Percentiles rank a stretch among this genome's conserved stretches.
These are phyloP conservation scores for Thunnus thynnus DNA, from an alignment of 2,113 vertebrate genomes.

Conservation along the genomic window DNA sequence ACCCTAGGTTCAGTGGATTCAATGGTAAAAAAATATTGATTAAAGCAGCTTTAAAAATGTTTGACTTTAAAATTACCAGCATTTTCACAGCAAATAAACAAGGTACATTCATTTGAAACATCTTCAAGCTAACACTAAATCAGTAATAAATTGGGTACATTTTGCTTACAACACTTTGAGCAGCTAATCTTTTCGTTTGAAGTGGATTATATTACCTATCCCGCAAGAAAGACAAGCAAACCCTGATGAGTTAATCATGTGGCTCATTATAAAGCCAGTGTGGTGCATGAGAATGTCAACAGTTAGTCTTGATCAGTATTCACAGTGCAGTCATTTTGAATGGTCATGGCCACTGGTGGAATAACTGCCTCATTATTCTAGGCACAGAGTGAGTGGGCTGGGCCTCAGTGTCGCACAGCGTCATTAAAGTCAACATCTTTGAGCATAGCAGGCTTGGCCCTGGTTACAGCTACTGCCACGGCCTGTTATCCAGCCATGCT, in stretches of 20 bases:
- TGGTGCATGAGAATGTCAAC: slow-evolving; percentile 62
- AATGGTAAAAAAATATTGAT: too few species aligned
- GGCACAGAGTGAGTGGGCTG: slow-evolving; percentile 65
- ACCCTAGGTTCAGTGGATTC: too few species aligned
- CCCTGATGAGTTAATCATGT: slow-evolving; percentile 67
- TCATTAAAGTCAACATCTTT: slow-evolving; percentile 71
- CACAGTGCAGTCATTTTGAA: slow-evolving; percentile 61
- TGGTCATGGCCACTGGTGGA: slow-evolving; percentile 61
- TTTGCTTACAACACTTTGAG: neutral
- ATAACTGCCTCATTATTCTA: slow-evolving; percentile 74
- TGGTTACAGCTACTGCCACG: slow-evolving; percentile 32
- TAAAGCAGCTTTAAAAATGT: too few species aligned
- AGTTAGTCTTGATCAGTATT: slow-evolving; percentile 73
- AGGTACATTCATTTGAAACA: neutral
- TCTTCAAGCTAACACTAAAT: neutral
- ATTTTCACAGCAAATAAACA: neutral
- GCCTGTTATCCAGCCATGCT: slow-evolving; percentile 42
- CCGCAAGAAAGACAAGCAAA: slow-evolving; percentile 47
- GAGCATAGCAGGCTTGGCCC: slow-evolving; percentile 32
- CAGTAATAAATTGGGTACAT: neutral
- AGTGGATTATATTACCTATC: slow-evolving; percentile 19
- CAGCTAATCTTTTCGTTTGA: neutral
- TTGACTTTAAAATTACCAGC: too few species aligned
- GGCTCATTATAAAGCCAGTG: slow-evolving; percentile 63
- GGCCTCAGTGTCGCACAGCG: slow-evolving; percentile 20